A percentile compares a stretch with the other conserved stretches of the same genome.
phyloP scores from a whole-genome alignment of 2,113 vertebrate species.

The Datnioides undecimradiatus region DNA sequence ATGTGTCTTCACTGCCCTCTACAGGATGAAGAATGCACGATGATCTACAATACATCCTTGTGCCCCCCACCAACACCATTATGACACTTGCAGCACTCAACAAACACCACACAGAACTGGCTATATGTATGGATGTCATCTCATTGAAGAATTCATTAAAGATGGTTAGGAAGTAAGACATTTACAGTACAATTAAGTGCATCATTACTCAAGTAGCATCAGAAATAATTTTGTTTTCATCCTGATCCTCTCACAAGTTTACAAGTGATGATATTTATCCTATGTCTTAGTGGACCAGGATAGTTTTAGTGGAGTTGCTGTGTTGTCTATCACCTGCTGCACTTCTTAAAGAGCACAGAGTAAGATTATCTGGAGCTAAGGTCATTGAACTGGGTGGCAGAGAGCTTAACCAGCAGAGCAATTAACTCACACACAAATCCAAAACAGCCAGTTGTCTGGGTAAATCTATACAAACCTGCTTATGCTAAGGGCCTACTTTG shows the following conservation, averaged over 20 bases:
- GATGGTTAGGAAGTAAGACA: background rate
- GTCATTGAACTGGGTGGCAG: constrained; percentile 56
- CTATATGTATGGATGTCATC: background rate
- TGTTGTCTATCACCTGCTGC: constrained; percentile 41
- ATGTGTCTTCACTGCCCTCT: constrained; percentile 88
- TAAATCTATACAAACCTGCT: constrained; percentile 50
- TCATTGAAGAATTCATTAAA: background rate
- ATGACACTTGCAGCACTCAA: background rate
- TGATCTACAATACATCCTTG: constrained; percentile 44
- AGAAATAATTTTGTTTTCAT: background rate
- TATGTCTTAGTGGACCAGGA: background rate
- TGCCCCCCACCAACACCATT: constrained; percentile 1
- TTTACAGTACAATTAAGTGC: background rate
- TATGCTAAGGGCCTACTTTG: background rate
- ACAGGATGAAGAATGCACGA: constrained; percentile 69
- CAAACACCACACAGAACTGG: background rate
- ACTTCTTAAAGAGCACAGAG: constrained; percentile 47
- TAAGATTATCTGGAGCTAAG: constrained; percentile 61
- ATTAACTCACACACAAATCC: constrained; percentile 67
- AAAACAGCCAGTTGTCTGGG: constrained; percentile 23
- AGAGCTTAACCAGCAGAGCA: constrained; percentile 58
- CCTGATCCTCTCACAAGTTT: background rate
- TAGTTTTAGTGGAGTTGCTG: constrained; percentile 12
- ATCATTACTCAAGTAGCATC: background rate
- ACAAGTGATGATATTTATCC: background rate